Conservation (phyloP, 2,113 vertebrate genomes). For the Promerops cafer region DNA sequence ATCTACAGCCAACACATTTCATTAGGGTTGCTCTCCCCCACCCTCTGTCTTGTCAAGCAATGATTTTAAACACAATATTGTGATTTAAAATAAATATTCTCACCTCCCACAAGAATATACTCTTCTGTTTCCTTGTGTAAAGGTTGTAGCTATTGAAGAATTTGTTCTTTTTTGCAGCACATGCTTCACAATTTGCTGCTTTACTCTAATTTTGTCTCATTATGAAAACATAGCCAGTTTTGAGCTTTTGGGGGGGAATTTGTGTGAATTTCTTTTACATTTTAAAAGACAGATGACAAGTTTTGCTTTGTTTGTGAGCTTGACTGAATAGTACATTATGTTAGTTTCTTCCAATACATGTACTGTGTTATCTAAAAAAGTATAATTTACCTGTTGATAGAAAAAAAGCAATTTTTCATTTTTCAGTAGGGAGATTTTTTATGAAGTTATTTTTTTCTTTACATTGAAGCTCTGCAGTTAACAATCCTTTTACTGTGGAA, state of each 20-base stretch:
- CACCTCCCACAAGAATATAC: background rate
- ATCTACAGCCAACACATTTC: background rate
- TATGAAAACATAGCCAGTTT: background rate
- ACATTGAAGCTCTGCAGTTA: background rate
- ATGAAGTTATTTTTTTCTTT: conserved; percentile 4
- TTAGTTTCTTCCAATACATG: background rate
- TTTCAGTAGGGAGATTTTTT: background rate
- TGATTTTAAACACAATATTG: background rate
- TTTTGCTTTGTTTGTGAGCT: background rate
- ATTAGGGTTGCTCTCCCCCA: background rate
- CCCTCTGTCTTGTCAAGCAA: background rate
- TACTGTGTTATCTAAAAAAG: background rate
- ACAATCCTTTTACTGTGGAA: background rate
- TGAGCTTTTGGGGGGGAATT: background rate
- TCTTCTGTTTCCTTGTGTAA: background rate
- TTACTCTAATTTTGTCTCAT: background rate
- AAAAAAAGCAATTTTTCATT: background rate
- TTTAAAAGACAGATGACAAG: background rate
- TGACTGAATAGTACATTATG: background rate
- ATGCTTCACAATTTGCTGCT: background rate
- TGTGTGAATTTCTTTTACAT: background rate
- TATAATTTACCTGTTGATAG: background rate
- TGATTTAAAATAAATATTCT: conserved; percentile 14
- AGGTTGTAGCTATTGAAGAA: background rate
- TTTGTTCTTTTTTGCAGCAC: conserved; percentile 19